Base-by-base conservation (phyloP, 2,888 invertebrate species). In the Temnothorax ravouxi region DNA sequence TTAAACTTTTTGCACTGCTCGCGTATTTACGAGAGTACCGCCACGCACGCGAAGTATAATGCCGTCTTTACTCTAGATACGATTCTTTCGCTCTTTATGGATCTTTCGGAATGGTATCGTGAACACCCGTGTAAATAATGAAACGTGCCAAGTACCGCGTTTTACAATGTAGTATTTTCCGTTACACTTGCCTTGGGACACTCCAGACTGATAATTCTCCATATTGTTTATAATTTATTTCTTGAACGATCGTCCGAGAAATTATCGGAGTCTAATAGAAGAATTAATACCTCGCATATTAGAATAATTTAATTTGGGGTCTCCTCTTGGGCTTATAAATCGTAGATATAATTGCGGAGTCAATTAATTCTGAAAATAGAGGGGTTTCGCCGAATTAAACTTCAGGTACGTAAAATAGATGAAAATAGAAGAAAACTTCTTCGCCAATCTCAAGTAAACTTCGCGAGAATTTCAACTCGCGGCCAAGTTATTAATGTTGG, bases 1-100 rank as follows among this genome's bases (percentile, higher is more conserved):
- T 59, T 52, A 41, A 74, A 81, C n/a, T 81, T 72, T 81, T 81
- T 62, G 25, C 47, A 34, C 47, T 38, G 47, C 50, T 25, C 71
- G 44, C 38, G 69, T 41, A 80, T 80, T 38, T 5, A 11, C 18
- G 59, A 21, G 3, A 34, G 18, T 56, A 8, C 3, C 1, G 56
- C 11, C 21, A 44, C 2, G 21, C 25, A 21, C 64, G 41, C 15
- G 41, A 18, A 38, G 21, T 41, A 18, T 29, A 44, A 25, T 52
- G 34, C 54, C 56, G 41, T 67, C 34, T 38, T 67, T 80, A 67
- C 67, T 66, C 47, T 44, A 4, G 18, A 44, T 59, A 67, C 41
- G 59, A 50, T 64, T 66, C 64, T 47, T 84, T 29, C 41, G 50
- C 50, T 47, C 21, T 74, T 80, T 74, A 74, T 52, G 66, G 52